Evolutionary conservation across 2,113 vertebrate genomes (phyloP).

Genomic region (Alligator mississippiensis): DNA sequence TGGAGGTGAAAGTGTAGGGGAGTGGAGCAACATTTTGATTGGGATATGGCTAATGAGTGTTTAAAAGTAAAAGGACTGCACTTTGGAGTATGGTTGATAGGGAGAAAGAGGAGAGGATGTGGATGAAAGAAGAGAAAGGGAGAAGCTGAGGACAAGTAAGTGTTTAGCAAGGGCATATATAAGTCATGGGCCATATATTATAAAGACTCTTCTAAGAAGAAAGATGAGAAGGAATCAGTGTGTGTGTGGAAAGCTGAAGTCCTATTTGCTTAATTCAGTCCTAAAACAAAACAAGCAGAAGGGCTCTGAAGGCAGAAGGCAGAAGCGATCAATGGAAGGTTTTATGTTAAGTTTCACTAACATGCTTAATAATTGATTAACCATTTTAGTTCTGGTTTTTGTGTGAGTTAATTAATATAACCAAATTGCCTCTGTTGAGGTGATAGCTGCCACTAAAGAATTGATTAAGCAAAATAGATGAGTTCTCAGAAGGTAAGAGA

Average conservation of each 20-base stretch:
- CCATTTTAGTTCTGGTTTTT: background rate
- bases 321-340: background rate
- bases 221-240: background rate
- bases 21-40: too few species aligned
- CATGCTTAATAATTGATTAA: background rate
- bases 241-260: background rate
- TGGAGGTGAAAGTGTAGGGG: background rate
- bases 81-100: background rate
- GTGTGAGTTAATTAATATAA: background rate
- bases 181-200: background rate
- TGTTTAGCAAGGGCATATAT: background rate
- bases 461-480: background rate
- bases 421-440: background rate
- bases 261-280: background rate
- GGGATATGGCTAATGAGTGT: background rate
- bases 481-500: background rate
- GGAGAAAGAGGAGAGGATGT: rapidly evolving
- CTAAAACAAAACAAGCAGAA: background rate
- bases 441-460: background rate
- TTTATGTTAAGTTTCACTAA: background rate
- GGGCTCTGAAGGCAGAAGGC: background rate
- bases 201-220: background rate
- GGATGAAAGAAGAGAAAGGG: rapidly evolving
- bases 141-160: background rate
- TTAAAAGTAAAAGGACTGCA: rapidly evolving